Percentiles rank a stretch among this genome's conserved stretches.
These are phyloP conservation scores for Setipinna tenuifilis DNA, from an alignment of 2,797 vertebrate genomes.

Conservation along the genomic window DNA sequence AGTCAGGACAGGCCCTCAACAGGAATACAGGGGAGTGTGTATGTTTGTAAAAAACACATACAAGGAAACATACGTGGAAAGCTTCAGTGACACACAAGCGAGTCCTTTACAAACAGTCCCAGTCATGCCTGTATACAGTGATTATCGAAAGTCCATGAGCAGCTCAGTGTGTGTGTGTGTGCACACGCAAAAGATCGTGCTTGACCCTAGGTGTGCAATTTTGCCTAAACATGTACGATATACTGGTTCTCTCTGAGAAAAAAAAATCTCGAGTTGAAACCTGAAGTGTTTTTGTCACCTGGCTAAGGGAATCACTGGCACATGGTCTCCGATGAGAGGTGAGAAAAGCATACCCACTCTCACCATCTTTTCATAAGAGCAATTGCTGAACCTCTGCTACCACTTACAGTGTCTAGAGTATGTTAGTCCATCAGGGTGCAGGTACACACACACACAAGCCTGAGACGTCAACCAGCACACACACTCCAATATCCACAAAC, in stretches of 20 bases:
- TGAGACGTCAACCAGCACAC: background rate
- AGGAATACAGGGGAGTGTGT: background rate
- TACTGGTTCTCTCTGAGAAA: too few species aligned
- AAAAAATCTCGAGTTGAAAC: background rate
- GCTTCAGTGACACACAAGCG: background rate
- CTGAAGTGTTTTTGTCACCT: background rate
- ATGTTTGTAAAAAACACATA: background rate
- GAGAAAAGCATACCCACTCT: background rate
- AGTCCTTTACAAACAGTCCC: background rate
- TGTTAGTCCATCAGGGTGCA: background rate
- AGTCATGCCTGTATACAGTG: background rate
- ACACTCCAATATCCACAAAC: background rate
- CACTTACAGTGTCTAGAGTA: conserved; percentile 1
- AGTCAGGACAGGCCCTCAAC: background rate
- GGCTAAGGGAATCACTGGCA: background rate
- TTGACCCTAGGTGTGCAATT: background rate
- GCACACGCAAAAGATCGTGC: background rate
- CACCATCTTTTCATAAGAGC: background rate
- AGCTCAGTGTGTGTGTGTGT: background rate
- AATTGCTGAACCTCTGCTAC: background rate
- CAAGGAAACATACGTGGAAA: background rate
- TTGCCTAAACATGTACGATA: background rate
- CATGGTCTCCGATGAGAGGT: background rate
- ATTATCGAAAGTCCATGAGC: background rate
- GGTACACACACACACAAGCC: background rate